phyloP scores from a whole-genome alignment of 2,888 invertebrate species.

The Scelioninae gen. 1 region DNA sequence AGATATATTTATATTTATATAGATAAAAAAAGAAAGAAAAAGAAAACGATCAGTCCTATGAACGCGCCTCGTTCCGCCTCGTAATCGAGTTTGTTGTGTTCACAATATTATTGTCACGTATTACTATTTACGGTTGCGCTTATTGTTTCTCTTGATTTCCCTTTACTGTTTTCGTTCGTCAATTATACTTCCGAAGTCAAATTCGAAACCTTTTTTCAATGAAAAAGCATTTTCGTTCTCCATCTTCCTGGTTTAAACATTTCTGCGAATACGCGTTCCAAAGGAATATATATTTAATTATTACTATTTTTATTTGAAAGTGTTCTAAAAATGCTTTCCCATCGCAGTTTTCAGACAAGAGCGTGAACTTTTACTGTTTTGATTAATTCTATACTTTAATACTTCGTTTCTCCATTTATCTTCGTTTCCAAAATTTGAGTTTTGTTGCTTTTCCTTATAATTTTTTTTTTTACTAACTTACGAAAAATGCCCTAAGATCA shows the following conservation, averaged over 20 bases:
- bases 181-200: slow-evolving; percentile 15
- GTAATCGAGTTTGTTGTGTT: slow-evolving; percentile 72
- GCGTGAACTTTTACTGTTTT: slow-evolving; percentile 71
- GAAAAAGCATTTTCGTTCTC: too few relatives aligned
- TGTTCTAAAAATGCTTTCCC: slow-evolving; percentile 1
- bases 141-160: slow-evolving; percentile 38
- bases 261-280: too few relatives aligned
- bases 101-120: slow-evolving; percentile 75
- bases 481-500: slow-evolving; percentile 79
- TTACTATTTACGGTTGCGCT: slow-evolving; percentile 62
- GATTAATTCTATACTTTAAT: slow-evolving; percentile 72
- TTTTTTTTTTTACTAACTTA: slow-evolving; percentile 72
- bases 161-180: slow-evolving; percentile 6
- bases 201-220: slow-evolving; percentile 45
- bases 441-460: slow-evolving; percentile 22
- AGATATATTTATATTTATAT: slow-evolving; percentile 68
- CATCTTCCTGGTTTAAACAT: too few relatives aligned
- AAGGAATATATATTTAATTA: too few relatives aligned
- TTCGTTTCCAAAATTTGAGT: too few relatives aligned
- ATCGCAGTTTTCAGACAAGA: slow-evolving; percentile 48
- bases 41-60: slow-evolving; percentile 73
- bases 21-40: slow-evolving; percentile 51
- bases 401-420: slow-evolving; percentile 35
- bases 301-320: background rate
- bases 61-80: slow-evolving; percentile 69